These are phyloP conservation scores for Musca domestica DNA, from an alignment of 1,140 invertebrate genomes.

Conservation along the genomic window DNA sequence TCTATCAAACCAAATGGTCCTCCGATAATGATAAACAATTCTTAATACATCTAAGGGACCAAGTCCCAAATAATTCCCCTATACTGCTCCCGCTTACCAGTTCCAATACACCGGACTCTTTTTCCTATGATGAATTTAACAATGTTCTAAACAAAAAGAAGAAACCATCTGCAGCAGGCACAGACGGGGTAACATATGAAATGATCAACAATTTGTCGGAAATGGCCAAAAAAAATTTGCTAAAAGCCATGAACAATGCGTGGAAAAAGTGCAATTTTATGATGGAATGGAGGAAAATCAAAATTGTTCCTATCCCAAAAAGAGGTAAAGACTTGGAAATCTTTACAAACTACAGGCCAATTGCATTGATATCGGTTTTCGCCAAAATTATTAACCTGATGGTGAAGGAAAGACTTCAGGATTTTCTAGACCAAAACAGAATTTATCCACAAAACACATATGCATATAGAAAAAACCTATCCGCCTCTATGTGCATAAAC, in stretches of 20 bases:
- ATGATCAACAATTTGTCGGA: not conserved
- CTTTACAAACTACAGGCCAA: not conserved
- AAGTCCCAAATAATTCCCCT: not conserved
- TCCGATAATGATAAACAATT: no score
- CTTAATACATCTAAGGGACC: not conserved
- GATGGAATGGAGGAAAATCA: not conserved
- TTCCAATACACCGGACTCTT: no score
- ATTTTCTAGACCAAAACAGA: not conserved
- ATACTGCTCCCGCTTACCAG: not conserved
- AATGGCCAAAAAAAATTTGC: not conserved
- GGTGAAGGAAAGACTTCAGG: not conserved
- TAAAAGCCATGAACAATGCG: not conserved
- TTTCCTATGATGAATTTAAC: not conserved
- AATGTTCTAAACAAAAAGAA: not conserved
- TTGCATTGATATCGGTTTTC: not conserved
- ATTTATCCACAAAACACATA: not conserved
- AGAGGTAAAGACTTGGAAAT: not conserved
- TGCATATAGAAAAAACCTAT: no score
- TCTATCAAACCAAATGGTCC: no score
- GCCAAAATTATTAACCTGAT: conserved; percentile 2
- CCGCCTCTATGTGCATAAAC: no score
- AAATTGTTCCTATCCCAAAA: conserved; percentile 12
- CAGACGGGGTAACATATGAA: no score
- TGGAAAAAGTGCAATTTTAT: not conserved
- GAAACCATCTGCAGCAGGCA: not conserved